These are phyloP conservation scores for Papilio elwesi DNA, from an alignment of 2,888 invertebrate genomes.

Conservation along the genomic window DNA sequence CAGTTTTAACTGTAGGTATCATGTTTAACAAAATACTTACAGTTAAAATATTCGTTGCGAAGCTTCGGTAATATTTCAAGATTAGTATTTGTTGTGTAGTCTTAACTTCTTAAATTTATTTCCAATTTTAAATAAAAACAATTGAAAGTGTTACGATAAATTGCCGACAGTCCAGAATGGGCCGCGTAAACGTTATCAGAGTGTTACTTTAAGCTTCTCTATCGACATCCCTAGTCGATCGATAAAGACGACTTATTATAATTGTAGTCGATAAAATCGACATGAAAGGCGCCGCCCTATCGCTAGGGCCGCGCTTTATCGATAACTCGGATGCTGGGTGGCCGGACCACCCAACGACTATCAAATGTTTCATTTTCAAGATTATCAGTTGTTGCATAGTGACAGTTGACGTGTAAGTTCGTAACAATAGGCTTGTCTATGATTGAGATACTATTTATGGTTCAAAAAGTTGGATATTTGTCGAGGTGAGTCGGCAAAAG, in stretches of 20 bases:
- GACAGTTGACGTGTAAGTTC: constrained; percentile 62
- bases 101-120: no score
- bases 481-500: background rate
- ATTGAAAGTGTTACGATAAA: background rate
- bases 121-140: background rate
- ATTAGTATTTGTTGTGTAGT: no score
- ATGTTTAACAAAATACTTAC: background rate
- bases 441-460: constrained; percentile 27
- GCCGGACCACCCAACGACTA: constrained; percentile 67
- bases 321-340: constrained; percentile 60
- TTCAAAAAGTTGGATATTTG: background rate
- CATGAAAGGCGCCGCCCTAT: constrained; percentile 64
- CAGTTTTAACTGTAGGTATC: background rate
- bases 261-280: constrained; percentile 73
- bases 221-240: constrained; percentile 60
- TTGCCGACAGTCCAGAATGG: constrained; percentile 39
- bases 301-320: constrained; percentile 67
- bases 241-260: constrained; percentile 66
- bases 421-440: constrained; percentile 55
- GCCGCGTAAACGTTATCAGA: constrained; percentile 56
- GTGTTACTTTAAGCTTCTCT: constrained; percentile 62
- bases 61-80: background rate
- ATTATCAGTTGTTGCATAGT: constrained; percentile 61
- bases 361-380: constrained; percentile 45
- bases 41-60: background rate